Evolutionary conservation across 2,797 vertebrate genomes (phyloP).

Genomic region (Phoeniculus purpureus): DNA sequence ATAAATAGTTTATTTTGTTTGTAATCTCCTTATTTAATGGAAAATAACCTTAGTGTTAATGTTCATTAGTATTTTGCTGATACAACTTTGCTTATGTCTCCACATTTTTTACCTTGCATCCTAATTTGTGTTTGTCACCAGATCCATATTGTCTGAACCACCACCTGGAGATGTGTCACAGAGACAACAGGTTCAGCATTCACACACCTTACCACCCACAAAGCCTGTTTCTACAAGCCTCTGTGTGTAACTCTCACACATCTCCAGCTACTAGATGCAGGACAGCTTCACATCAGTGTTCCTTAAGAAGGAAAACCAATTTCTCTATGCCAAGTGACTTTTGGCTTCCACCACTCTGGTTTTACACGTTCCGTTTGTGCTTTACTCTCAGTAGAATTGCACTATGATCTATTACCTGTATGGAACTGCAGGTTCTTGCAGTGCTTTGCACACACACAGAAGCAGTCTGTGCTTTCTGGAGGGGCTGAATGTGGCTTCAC

Average conservation of each 20-base stretch:
- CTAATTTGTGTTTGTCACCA: neutral
- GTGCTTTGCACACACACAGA: neutral
- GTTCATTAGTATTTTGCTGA: neutral
- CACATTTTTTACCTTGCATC: neutral
- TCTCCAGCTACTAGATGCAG: neutral
- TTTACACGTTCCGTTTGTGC: neutral
- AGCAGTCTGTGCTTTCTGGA: neutral
- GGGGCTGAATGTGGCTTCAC: neutral
- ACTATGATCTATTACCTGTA: neutral
- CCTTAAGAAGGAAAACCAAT: constrained; percentile 3
- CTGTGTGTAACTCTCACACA: neutral
- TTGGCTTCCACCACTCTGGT: neutral
- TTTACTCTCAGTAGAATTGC: neutral
- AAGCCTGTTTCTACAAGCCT: neutral
- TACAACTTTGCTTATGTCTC: neutral
- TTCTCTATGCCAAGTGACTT: neutral
- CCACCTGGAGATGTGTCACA: neutral
- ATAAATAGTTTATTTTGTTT: neutral
- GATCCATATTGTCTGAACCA: neutral
- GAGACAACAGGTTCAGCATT: neutral
- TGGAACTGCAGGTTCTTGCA: neutral
- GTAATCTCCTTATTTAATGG: neutral
- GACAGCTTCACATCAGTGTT: neutral
- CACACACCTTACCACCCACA: neutral
- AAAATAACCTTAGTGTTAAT: neutral